A percentile compares a stretch with the other conserved stretches of the same genome.
Evolutionary conservation across 2,888 invertebrate species (phyloP).

Genomic region (Morinoia aosen): DNA sequence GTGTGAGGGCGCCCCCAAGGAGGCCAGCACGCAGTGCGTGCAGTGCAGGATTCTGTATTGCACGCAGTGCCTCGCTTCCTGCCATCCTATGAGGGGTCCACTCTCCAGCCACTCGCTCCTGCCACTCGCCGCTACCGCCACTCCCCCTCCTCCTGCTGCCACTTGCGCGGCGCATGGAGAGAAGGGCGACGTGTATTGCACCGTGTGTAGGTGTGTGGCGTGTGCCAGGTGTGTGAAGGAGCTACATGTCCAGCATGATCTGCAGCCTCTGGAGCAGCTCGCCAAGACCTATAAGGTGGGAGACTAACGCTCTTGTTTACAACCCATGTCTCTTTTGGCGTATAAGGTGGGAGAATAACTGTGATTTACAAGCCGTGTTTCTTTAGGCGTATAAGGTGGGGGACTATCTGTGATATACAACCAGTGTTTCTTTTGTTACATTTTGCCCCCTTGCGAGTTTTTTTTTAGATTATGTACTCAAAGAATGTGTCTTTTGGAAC

Average conservation of each 20-base stretch:
- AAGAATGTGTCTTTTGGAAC: too few species aligned
- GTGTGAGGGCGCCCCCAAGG: conserved; percentile 81
- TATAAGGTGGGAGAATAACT: too few species aligned
- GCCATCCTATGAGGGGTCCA: conserved; percentile 69
- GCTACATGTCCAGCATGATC: conserved; percentile 80
- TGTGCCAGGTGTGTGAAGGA: conserved; percentile 56
- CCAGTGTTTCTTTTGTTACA: background rate
- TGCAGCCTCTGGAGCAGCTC: conserved; percentile 90
- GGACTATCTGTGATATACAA: background rate
- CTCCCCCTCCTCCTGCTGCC: conserved; percentile 65
- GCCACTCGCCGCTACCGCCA: conserved; percentile 74
- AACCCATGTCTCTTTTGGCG: background rate
- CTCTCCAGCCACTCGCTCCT: conserved; percentile 61
- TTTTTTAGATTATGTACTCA: too few species aligned
- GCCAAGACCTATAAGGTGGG: conserved; percentile 97
- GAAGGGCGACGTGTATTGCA: conserved; percentile 88
- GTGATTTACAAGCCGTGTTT: background rate
- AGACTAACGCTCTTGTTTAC: background rate
- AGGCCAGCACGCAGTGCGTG: conserved; percentile 77
- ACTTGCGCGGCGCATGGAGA: conserved; percentile 87
- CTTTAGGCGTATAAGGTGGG: conserved; percentile 94
- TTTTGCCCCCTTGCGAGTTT: too few species aligned
- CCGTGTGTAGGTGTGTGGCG: conserved; percentile 77
- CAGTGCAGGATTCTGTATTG: conserved; percentile 67
- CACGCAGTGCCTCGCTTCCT: conserved; percentile 62